Conservation (phyloP, 2,113 vertebrate genomes). For the Onychostruthus taczanowskii region DNA sequence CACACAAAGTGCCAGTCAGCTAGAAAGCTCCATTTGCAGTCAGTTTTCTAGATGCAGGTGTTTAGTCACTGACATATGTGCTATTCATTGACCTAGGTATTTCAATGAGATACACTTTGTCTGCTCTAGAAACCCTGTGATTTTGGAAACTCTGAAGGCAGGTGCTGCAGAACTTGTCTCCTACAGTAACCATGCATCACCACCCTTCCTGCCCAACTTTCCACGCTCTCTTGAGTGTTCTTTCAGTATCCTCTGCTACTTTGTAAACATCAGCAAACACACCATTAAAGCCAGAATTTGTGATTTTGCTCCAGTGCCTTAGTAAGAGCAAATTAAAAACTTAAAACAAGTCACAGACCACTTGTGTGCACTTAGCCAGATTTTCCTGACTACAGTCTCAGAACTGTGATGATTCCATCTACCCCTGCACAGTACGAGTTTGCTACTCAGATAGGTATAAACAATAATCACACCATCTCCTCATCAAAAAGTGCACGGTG, state of each 20-base stretch:
- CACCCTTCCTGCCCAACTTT: not conserved
- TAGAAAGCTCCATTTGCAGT: not conserved
- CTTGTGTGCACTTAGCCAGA: not conserved
- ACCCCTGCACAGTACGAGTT: not conserved
- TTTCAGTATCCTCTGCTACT: not conserved
- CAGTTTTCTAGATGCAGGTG: not conserved
- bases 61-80: not conserved
- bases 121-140: not conserved
- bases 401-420: not conserved
- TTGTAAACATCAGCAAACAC: not conserved
- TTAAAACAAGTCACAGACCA: not conserved
- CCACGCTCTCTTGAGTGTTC: not conserved
- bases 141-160: not conserved
- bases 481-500: not conserved
- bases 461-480: constrained; percentile 18
- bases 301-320: not conserved
- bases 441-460: not conserved
- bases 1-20: not conserved
- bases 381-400: not conserved
- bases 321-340: not conserved
- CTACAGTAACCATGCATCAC: accelerated
- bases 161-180: not conserved
- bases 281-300: not conserved
- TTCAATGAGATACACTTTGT: not conserved
- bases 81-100: not conserved